Evolutionary conservation across 1,140 invertebrate species (phyloP), one percentile per base, ranked within the genome.

Genomic region (Gonatopus flavifemur): DNA sequence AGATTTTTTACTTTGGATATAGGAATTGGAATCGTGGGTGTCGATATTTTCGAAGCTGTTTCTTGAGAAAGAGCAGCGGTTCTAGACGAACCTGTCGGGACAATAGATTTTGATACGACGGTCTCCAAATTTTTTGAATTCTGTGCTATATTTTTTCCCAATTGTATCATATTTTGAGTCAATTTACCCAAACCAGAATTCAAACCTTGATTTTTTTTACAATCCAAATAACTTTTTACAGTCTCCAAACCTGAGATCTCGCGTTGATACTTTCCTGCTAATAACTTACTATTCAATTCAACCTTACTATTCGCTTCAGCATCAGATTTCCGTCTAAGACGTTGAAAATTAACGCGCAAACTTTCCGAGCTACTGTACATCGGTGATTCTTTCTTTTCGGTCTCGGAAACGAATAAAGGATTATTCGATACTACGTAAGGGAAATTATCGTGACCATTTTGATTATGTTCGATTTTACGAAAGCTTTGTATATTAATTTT

Each of bases 381-480:
- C 0, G 69, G 61, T 0, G 69, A 71, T 16, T 75, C 66, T 5
- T 71, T 65, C 8, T 69, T 70, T 2, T 69, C 58, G 0, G 62
- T 33, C 1, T 74, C 73, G 0, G 67, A 57, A 1, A 67, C 62
- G 37, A 77, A 77, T 3, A 78, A 15, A 0, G 75, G 74, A 53
- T 78, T 77, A 15, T 65, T 77, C 0, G 74, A 75, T 55, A 77
- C 76, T 0, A 74, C 66, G 18, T 67, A 77, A 0, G 75, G 73
- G 37, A 65, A 76, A 30, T 62, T 55, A 0, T 76, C 73, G 12
- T 71, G 69, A 2, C 64, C 64, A 32, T 77, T 74, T 42, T 74
- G 66, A 13, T 66, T 72, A 2, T 72, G 65, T 19, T 74, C 67
- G 15, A 59, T 49, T 42, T 74, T 67, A 20, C 64, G 64, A n/a